Percentiles rank a stretch among this genome's conserved stretches.
Evolutionary conservation across 2,888 invertebrate genomes (phyloP).

Genomic region (Operophtera brumata): DNA sequence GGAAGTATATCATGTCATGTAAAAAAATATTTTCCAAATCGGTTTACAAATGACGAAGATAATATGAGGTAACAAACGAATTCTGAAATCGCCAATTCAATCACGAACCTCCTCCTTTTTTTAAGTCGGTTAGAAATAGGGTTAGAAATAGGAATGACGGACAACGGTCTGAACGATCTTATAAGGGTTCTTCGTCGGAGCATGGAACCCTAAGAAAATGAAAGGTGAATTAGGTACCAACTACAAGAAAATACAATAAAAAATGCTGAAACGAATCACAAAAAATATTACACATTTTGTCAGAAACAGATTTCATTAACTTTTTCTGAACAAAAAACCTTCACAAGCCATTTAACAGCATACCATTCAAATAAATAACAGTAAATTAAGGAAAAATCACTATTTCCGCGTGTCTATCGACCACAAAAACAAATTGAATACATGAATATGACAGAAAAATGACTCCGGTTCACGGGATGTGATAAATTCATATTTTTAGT

Average conservation of each 20-base stretch:
- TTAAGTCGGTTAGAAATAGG: no score
- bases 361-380: constrained; percentile 32
- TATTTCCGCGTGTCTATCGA: constrained; percentile 49
- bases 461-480: constrained; percentile 24
- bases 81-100: no score
- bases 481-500: constrained; percentile 30
- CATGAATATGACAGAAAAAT: constrained; percentile 43
- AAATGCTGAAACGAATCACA: constrained; percentile 7
- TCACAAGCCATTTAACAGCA: constrained; percentile 30
- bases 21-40: no score
- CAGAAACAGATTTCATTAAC: constrained; percentile 26
- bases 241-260: neutral
- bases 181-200: no score
- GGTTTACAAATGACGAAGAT: no score
- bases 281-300: constrained; percentile 20
- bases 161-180: no score
- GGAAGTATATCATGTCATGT: no score
- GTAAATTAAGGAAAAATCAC: constrained; percentile 44
- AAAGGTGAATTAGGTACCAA: neutral
- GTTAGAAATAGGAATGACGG: no score
- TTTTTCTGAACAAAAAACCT: constrained; percentile 26
- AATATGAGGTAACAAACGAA: no score
- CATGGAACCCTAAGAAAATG: neutral
- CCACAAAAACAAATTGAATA: constrained; percentile 45
- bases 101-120: no score